Conservation (phyloP, 2,113 vertebrate genomes). For the Butastur rufipennis region DNA sequence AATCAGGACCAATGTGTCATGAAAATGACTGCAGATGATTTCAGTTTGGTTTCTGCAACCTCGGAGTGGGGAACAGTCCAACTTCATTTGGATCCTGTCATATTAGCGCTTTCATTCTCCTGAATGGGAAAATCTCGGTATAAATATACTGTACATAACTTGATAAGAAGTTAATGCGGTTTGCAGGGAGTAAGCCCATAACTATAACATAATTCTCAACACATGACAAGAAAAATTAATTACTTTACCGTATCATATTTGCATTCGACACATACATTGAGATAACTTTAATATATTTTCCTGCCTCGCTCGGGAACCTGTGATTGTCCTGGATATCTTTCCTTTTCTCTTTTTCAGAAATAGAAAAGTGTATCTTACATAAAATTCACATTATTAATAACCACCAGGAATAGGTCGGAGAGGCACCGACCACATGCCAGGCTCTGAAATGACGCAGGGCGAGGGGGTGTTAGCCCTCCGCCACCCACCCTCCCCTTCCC, state of each 20-base stretch:
- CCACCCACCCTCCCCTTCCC: background rate
- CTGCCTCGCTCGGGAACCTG: background rate
- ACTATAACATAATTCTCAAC: background rate
- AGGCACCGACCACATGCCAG: background rate
- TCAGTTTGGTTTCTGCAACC: background rate
- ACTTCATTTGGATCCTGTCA: background rate
- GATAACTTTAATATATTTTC: background rate
- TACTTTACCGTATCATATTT: background rate
- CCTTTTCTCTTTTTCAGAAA: background rate
- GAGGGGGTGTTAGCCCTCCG: background rate
- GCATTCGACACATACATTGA: background rate
- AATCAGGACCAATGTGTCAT: background rate
- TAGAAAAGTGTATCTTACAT: background rate
- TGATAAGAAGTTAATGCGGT: background rate
- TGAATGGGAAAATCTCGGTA: background rate
- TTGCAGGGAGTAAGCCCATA: background rate
- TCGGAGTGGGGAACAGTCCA: background rate
- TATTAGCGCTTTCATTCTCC: background rate
- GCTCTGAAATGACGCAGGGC: background rate
- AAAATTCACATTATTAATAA: background rate
- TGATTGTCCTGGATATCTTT: background rate
- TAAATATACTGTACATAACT: background rate
- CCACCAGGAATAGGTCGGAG: background rate
- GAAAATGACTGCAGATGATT: background rate
- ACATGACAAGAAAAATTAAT: background rate